Evolutionary conservation across 1,140 invertebrate species (phyloP).

Genomic region (Marisa cornuarietis): DNA sequence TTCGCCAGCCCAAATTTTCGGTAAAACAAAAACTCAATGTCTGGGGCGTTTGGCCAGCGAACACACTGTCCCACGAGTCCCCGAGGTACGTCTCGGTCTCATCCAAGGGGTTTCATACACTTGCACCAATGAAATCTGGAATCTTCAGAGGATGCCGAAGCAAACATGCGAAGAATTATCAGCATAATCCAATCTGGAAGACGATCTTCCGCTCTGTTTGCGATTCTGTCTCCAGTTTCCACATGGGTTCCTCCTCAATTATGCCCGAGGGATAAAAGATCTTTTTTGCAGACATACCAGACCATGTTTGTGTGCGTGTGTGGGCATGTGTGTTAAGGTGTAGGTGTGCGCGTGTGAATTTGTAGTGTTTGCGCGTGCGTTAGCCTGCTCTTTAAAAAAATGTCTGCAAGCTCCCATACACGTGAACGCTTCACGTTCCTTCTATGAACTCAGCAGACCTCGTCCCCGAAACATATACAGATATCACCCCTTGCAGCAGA

Average conservation of each 20-base stretch:
- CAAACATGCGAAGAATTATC: neutral
- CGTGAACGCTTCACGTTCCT: no score
- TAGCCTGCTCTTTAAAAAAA: no score
- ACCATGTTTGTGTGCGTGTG: neutral
- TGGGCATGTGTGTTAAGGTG: neutral
- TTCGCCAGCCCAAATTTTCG: no score
- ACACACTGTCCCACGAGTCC: slow-evolving; percentile 7
- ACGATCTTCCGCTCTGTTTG: neutral
- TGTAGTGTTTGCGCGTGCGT: neutral
- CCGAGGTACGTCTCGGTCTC: neutral
- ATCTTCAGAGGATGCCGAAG: neutral
- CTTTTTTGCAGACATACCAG: neutral
- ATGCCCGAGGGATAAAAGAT: neutral
- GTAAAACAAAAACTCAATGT: neutral
- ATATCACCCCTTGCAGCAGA: no score
- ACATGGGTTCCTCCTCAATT: neutral
- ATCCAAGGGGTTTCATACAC: neutral
- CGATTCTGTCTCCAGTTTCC: neutral
- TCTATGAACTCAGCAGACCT: no score
- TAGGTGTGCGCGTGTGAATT: neutral
- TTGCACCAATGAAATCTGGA: neutral
- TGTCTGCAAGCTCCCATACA: no score
- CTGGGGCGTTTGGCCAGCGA: neutral
- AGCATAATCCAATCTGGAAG: neutral
- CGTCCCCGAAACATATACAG: no score